phyloP scores from a whole-genome alignment of 37 sponge, comb jelly and placozoan species.

The Ephydatia muelleri region DNA sequence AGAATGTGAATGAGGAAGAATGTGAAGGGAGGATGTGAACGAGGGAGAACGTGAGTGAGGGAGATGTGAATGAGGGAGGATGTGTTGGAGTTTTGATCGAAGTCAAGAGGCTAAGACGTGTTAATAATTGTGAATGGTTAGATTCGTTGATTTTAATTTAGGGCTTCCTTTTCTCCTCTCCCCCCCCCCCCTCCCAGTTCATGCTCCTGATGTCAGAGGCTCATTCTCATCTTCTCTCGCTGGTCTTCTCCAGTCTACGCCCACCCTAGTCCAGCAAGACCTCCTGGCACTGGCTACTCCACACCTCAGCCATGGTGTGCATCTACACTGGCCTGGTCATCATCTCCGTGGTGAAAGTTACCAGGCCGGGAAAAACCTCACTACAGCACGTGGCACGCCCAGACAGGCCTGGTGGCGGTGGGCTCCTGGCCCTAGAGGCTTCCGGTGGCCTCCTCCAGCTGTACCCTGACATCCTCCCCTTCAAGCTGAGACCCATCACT shows the following conservation, averaged over 20 bases:
- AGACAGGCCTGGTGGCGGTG: slow-evolving; percentile 44
- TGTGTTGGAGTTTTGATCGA: too few species aligned
- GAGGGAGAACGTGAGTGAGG: too few species aligned
- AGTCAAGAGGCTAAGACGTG: too few species aligned
- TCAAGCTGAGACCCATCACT: slow-evolving; percentile 46
- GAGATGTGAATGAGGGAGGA: too few species aligned
- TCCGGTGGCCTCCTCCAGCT: slow-evolving; percentile 49
- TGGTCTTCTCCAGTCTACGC: slow-evolving; percentile 56
- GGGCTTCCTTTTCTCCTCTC: not conserved
- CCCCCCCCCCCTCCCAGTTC: slow-evolving; percentile 38
- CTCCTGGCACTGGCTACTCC: slow-evolving; percentile 73
- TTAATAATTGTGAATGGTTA: not conserved
- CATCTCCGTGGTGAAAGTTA: slow-evolving; percentile 66
- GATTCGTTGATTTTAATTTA: not conserved
- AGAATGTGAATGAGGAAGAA: too few species aligned
- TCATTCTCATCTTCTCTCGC: slow-evolving; percentile 58
- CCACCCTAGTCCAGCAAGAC: slow-evolving; percentile 12
- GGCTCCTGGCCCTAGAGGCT: slow-evolving; percentile 29
- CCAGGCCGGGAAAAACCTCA: slow-evolving; percentile 46
- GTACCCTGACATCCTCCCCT: slow-evolving; percentile 51
- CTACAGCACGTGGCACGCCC: slow-evolving; percentile 69
- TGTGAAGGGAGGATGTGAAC: too few species aligned
- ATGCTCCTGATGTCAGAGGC: slow-evolving; percentile 74
- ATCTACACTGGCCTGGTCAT: slow-evolving; percentile 60
- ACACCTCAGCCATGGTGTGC: slow-evolving; percentile 26